These are phyloP conservation scores for Zygaena filipendulae DNA, from an alignment of 2,888 invertebrate genomes.

Conservation along the genomic window DNA sequence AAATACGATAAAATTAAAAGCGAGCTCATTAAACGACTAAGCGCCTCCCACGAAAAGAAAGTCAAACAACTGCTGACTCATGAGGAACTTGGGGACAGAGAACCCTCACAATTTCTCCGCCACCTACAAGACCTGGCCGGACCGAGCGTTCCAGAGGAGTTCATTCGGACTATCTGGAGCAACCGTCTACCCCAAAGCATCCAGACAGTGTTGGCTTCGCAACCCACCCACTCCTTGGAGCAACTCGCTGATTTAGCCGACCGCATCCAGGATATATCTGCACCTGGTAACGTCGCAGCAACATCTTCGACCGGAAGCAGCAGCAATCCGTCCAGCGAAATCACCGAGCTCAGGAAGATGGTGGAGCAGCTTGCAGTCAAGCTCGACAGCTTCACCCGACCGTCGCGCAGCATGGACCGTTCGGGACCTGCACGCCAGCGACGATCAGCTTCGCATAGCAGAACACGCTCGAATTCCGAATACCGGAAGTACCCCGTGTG, in stretches of 20 bases:
- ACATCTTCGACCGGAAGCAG: background rate
- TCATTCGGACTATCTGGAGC: slow-evolving; percentile 13
- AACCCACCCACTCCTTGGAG: slow-evolving; percentile 5
- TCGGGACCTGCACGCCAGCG: no score
- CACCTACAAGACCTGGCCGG: no score
- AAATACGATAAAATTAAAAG: slow-evolving; percentile 1
- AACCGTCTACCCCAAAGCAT: slow-evolving; percentile 10
- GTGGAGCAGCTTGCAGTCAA: slow-evolving; percentile 1
- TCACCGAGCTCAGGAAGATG: slow-evolving; percentile 2
- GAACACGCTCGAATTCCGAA: slow-evolving; percentile 11
- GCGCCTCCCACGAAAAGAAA: no score
- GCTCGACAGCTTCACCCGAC: background rate
- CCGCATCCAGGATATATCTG: slow-evolving; percentile 7
- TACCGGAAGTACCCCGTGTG: slow-evolving; percentile 11
- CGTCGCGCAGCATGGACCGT: background rate
- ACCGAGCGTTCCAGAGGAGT: slow-evolving; percentile 8
- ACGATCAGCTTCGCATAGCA: no score
- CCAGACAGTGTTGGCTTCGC: slow-evolving; percentile 9
- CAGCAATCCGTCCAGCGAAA: background rate
- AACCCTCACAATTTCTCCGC: slow-evolving; percentile 17
- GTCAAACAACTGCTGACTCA: slow-evolving; percentile 16
- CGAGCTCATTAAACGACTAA: slow-evolving; percentile 14
- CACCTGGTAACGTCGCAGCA: slow-evolving; percentile 1
- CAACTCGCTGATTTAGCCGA: slow-evolving; percentile 10
- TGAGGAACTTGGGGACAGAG: slow-evolving; percentile 17